Evolutionary conservation across 2,888 invertebrate species (phyloP).

Genomic region (Pristionchus arcanus): DNA sequence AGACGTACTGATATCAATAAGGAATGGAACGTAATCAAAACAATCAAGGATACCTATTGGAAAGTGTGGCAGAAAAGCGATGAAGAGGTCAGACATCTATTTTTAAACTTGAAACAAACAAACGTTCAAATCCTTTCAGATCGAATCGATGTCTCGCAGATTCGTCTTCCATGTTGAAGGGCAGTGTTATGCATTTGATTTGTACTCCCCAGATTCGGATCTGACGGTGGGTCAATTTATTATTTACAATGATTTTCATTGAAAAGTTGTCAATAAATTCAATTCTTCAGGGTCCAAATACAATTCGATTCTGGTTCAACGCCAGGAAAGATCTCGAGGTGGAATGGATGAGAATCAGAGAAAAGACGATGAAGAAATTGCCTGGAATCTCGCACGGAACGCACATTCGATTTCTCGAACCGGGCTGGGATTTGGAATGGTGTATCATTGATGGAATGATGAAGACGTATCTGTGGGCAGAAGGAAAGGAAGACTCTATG

Average conservation of each 20-base stretch:
- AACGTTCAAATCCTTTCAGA: neutral
- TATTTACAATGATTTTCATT: too few relatives aligned
- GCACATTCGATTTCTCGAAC: neutral
- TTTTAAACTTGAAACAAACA: neutral
- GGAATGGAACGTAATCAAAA: neutral
- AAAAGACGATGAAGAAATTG: neutral
- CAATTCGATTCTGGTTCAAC: neutral
- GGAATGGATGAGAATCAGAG: neutral
- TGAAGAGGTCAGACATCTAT: neutral
- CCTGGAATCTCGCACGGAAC: neutral
- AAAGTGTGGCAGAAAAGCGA: neutral
- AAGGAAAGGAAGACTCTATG: neutral
- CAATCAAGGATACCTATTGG: neutral
- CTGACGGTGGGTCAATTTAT: neutral
- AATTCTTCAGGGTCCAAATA: neutral
- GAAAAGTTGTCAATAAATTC: too few relatives aligned
- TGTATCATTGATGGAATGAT: neutral
- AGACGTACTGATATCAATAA: neutral
- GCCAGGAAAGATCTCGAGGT: neutral
- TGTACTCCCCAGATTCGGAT: neutral
- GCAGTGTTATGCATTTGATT: neutral
- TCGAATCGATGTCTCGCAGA: neutral
- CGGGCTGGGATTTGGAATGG: neutral
- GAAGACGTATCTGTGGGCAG: neutral
- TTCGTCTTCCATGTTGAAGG: neutral